Base-by-base conservation (phyloP, 2,888 invertebrate genomes). In the Amiota communis region DNA sequence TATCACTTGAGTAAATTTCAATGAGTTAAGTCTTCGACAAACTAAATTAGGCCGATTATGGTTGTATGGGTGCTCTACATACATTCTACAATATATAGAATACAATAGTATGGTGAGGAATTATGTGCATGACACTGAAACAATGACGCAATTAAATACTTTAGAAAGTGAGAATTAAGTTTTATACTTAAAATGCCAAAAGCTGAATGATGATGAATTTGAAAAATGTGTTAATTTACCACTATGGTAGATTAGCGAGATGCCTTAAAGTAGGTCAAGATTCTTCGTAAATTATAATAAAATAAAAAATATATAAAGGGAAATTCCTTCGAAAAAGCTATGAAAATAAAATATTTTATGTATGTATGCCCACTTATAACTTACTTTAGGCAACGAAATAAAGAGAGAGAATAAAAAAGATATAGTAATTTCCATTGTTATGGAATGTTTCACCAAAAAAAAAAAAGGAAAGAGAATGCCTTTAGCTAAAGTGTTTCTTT, bases 61-160 rank as follows among this genome's bases (percentile, higher is more conserved):
- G 36, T 6, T 0, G 36, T 36, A n/a, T n/a, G n/a, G 2, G 36
- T 36, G 3, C 36, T 23, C 1, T 23, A 23, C 1, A n/a, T n/a
- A 1, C 3, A 23, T 23, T 2, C 3, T 23, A 36, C 36, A 36
- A 36, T 36, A 36, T 23, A 2, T 23, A n/a, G n/a, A n/a, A n/a
- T n/a, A n/a, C n/a, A n/a, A n/a, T n/a, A 23, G 23, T 23, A 23
- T 23, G 23, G 3, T 36, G 6, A 36, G 36, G 36, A 36, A 36
- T 36, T 36, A 6, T 36, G 63, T 63, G 8, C n/a, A 46, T 47
- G 63, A 46, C 15, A 46, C n/a, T 47, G 47, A 47, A 63, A 63
- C 63, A 63, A 47, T n/a, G 59, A n/a, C 12, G 13, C 46, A 67
- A 51, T 67, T 51, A 67, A 51, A 51, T 47, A 67, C 49, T 67